Evolutionary conservation across 2,888 invertebrate species (phyloP).

Genomic region (Fragum sueziense): DNA sequence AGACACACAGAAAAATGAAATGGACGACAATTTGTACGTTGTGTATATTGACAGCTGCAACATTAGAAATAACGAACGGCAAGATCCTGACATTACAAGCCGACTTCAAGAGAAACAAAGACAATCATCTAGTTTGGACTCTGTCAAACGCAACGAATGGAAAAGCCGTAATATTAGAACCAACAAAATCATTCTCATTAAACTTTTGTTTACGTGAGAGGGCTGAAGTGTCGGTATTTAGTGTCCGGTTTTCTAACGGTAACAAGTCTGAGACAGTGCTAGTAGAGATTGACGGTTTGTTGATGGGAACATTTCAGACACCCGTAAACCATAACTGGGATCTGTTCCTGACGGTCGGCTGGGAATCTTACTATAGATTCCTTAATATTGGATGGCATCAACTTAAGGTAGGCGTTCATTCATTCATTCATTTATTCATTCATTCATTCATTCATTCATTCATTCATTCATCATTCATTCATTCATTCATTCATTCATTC

Average conservation of each 20-base stretch:
- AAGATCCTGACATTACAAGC: constrained; percentile 49
- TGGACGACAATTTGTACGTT: too few relatives aligned
- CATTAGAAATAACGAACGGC: background rate
- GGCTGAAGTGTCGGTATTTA: constrained; percentile 47
- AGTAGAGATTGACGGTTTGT: constrained; percentile 53
- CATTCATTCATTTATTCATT: too few relatives aligned
- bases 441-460: too few relatives aligned
- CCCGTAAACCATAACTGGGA: constrained; percentile 50
- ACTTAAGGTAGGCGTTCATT: constrained; percentile 37
- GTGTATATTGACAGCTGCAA: background rate
- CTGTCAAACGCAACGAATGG: constrained; percentile 60
- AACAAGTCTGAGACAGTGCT: constrained; percentile 60
- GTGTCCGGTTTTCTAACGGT: constrained; percentile 65
- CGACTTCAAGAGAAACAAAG: constrained; percentile 44
- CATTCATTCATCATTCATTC: too few relatives aligned
- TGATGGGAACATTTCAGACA: constrained; percentile 59
- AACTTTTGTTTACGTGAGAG: constrained; percentile 63
- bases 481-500: too few relatives aligned
- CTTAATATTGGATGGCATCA: constrained; percentile 63
- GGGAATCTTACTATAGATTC: constrained; percentile 42
- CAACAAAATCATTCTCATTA: constrained; percentile 46
- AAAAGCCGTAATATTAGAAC: constrained; percentile 59
- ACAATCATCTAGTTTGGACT: constrained; percentile 60
- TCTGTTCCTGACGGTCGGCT: constrained; percentile 56
- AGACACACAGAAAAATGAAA: too few relatives aligned